Conservation (phyloP, 2,888 invertebrate species). For the Chymomyza procnemis region DNA sequence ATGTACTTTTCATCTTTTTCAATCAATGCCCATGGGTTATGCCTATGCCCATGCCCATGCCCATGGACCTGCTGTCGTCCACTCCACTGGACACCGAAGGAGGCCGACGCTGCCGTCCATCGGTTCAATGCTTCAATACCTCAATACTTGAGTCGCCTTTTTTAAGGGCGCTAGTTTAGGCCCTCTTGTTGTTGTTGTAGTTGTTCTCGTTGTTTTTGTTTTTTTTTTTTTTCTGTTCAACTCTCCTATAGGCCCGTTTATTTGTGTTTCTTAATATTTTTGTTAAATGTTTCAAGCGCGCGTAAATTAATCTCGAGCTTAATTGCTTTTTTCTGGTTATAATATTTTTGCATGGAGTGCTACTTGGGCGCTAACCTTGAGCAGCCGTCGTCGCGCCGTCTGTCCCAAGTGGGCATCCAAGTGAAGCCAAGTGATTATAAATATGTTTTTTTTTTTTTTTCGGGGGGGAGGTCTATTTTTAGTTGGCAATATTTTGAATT, state of each 20-base stretch:
- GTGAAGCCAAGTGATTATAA: conserved; percentile 40
- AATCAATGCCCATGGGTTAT: conserved; percentile 47
- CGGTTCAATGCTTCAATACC: conserved; percentile 18
- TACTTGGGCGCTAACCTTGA: conserved; percentile 34
- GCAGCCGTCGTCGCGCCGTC: conserved; percentile 29
- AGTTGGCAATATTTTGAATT: conserved; percentile 31
- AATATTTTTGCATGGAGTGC: conserved; percentile 23
- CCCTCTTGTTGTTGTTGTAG: conserved; percentile 7
- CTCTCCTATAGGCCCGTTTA: conserved; percentile 35
- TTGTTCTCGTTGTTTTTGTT: conserved; percentile 1
- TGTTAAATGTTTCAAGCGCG: conserved; percentile 67
- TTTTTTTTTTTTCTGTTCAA: no score
- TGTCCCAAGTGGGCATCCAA: conserved; percentile 14
- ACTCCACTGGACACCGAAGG: conserved; percentile 39
- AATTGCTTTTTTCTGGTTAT: conserved; percentile 61
- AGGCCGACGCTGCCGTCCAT: conserved; percentile 14
- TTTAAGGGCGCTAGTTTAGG: conserved; percentile 59
- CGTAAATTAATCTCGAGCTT: conserved; percentile 73
- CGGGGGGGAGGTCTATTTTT: conserved; percentile 59
- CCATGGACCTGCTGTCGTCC: conserved; percentile 13
- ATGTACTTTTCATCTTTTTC: conserved; percentile 70
- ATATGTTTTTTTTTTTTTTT: conserved; percentile 49
- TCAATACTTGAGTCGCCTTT: conserved; percentile 25
- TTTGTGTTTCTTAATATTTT: conserved; percentile 67
- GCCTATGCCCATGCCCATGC: background rate